Base-by-base conservation (phyloP, 1,140 invertebrate genomes). In the Caenorhabditis latens region DNA sequence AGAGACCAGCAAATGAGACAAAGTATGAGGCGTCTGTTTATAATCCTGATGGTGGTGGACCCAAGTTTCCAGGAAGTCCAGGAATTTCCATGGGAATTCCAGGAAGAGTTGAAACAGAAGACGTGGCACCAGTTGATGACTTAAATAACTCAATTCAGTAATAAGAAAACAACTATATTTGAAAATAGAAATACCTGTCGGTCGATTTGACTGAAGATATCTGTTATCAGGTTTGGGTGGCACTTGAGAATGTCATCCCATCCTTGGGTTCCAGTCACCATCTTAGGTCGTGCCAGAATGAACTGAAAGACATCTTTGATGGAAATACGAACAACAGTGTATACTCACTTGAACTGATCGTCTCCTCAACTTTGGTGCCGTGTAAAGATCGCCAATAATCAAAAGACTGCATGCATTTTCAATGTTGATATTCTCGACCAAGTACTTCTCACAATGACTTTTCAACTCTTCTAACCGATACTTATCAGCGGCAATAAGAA, bases 401-500 rank as follows among this genome's bases (percentile, higher is more conserved):
- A 92, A 85, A 19, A 92, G 84, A 48, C 93, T 89, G 71, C 91
- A 92, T 16, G 87, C 90, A 40, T 93, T 91, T 4, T 92, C 92
- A 9, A 86, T 63, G 8, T 90, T 86, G 13, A 92, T 67, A 13
- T 85, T 90, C 58, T 92, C 89, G 5, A 92, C 89, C 61, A 92
- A 82, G 40, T 75, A 89, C 21, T 85, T 84, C 83, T 92, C 91
- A 67, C 91, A 93, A 83, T 91, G 88, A 32, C 43, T 84, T 84
- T 86, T 85, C 21, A 85, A 53, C 55, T 83, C 67, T 14, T 83
- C 85, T 11, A 71, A 89, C 86, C 92, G 61, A 83, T 92, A 92
- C 82, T 92, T 92, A 83, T 92, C 91, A 43, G 91, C 91, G n/a
- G 91, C 91, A 87, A 92, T 91, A 11, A 92, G 82, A n/a, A 92